Evolutionary conservation across 2,888 invertebrate genomes (phyloP), one percentile per base, ranked within the genome.

Genomic region (Theodoxus fluviatilis): DNA sequence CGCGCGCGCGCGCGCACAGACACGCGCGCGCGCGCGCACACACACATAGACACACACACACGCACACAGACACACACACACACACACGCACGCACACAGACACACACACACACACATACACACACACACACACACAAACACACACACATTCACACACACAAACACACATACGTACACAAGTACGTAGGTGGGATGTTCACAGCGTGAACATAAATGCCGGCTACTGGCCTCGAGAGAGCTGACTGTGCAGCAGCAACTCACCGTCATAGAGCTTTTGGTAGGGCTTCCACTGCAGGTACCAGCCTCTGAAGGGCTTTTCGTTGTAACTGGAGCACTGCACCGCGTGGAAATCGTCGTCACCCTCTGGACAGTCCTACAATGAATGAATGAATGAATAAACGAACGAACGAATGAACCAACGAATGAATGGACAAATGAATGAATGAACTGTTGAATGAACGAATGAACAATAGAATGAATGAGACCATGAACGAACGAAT

Each of bases 271-370:
- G 76, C 37, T 79, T 78, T 33, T 74, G 72, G 74, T 81, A 78
- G 15, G 80, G 81, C 79, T 90, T 91, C 91, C 89, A 94, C 92
- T 93, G 91, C 86, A 96, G 94, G 79, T 87, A 86, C 72, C 92
- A 90, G 65, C 93, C 94, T 81, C 95, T 93, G 85, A 96, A 94
- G 7, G 92, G 91, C 65, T 92, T 90, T 71, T 90, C 89, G 88
- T 98, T 92, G 87, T 92, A 96, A 76, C 92, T 91, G 0, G 95
- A 90, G 87, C 98, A 98, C 86, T 98, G 98, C 79, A 94, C 75
- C 1, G 92, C 1, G 92, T 90, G 74, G 96, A 79, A 80, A 61
- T 81, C 91, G 87, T 94, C 96, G 88, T 98, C 96, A 3, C 86
- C 88, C 55, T 92, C 88, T 43, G 94, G 93, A 85, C 96, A 96